Conservation (phyloP, 2,888 invertebrate genomes). For the Cistogaster globosa region DNA sequence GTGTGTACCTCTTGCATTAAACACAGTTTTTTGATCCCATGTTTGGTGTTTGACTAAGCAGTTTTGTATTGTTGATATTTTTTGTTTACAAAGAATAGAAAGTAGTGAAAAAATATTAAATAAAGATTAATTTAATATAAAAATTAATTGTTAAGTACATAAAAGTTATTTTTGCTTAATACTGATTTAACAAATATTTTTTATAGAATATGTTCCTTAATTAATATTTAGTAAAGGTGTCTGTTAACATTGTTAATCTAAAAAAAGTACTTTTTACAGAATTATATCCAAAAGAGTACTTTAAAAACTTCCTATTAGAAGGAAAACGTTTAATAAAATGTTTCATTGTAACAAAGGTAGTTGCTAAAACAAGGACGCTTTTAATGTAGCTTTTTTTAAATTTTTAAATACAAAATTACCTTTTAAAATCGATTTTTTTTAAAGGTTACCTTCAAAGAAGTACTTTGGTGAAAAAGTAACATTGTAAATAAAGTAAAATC, state of each 20-base stretch:
- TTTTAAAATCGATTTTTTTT: background rate
- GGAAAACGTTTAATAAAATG: background rate
- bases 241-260: too few relatives aligned
- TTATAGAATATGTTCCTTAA: too few relatives aligned
- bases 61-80: background rate
- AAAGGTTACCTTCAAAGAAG: background rate
- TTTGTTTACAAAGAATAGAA: background rate
- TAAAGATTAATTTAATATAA: too few relatives aligned
- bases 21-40: slow-evolving; percentile 5
- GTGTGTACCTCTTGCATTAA: background rate
- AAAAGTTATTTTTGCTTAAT: too few relatives aligned
- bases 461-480: background rate
- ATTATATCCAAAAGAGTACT: too few relatives aligned
- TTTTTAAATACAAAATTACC: background rate
- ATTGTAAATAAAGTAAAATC: background rate
- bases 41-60: background rate
- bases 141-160: too few relatives aligned
- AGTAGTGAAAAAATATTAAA: too few relatives aligned
- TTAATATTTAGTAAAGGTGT: too few relatives aligned
- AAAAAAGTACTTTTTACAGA: too few relatives aligned
- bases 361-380: background rate
- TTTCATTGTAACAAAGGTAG: background rate
- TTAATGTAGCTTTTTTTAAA: background rate
- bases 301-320: too few relatives aligned
- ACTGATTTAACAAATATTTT: too few relatives aligned